These are phyloP conservation scores for Melanogrammus aeglefinus DNA, from an alignment of 2,797 vertebrate genomes.

Conservation along the genomic window DNA sequence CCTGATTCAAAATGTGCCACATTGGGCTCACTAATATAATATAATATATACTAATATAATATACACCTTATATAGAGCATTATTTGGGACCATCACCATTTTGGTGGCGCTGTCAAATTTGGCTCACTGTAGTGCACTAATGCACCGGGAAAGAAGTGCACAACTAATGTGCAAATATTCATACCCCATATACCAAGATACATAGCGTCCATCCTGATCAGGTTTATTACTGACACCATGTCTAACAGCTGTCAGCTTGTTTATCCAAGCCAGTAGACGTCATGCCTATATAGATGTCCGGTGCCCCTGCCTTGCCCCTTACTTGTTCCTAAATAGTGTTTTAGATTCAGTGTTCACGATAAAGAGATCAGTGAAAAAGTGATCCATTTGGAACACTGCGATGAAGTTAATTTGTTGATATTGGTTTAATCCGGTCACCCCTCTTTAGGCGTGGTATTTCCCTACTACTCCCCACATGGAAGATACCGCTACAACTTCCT, in stretches of 20 bases:
- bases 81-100: neutral
- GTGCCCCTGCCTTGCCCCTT: neutral
- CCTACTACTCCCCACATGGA: slow-evolving; percentile 81
- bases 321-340: neutral
- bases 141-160: neutral
- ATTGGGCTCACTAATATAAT: too few species aligned
- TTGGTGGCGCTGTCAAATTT: neutral
- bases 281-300: neutral
- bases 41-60: too few species aligned
- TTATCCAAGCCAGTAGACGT: neutral
- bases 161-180: neutral
- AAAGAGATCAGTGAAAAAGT: neutral
- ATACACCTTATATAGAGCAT: too few species aligned
- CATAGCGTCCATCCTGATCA: neutral
- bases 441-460: slow-evolving; percentile 85
- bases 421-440: neutral
- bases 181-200: neutral
- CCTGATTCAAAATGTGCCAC: too few species aligned
- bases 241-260: neutral
- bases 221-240: neutral
- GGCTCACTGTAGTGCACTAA: neutral
- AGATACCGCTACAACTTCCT: slow-evolving; percentile 86
- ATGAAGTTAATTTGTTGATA: neutral
- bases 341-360: neutral
- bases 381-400: neutral